Percentiles rank a stretch among this genome's conserved stretches.
phyloP scores from a whole-genome alignment of 2,888 invertebrate species.

The Drosophila nr. fundita region DNA sequence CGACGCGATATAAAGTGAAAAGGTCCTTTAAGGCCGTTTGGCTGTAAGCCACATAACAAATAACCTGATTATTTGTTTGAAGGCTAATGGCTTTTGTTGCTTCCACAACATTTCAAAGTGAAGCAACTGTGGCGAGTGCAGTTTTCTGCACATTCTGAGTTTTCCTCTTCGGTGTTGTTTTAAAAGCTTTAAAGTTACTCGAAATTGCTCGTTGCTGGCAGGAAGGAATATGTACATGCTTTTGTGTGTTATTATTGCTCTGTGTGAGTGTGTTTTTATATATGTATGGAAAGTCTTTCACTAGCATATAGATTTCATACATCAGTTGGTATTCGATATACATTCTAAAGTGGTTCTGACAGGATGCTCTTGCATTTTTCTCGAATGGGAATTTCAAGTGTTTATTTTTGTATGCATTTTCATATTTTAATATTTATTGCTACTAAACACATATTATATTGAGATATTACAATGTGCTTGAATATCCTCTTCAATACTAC shows the following conservation, averaged over 20 bases:
- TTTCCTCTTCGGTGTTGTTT: constrained; percentile 23
- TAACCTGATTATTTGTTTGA: constrained; percentile 21
- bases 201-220: constrained; percentile 26
- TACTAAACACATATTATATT: constrained; percentile 43
- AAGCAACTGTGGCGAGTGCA: constrained; percentile 21
- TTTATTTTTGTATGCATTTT: not conserved
- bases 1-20: constrained; percentile 11
- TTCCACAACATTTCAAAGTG: constrained; percentile 8
- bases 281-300: not conserved
- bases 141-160: constrained; percentile 14
- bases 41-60: constrained; percentile 3
- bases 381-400: not conserved
- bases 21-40: constrained; percentile 12
- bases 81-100: constrained; percentile 22
- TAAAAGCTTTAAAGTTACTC: constrained; percentile 41
- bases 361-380: constrained; percentile 3
- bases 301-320: constrained; percentile 28
- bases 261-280: not conserved
- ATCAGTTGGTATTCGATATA: constrained; percentile 18
- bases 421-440: constrained; percentile 36
- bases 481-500: constrained; percentile 10
- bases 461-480: constrained; percentile 4
- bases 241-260: not conserved
- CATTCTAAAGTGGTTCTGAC: constrained; percentile 12
- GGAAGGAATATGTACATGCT: constrained; percentile 1